Conservation (phyloP, 2,797 vertebrate genomes). For the Epinephelus coioides region DNA sequence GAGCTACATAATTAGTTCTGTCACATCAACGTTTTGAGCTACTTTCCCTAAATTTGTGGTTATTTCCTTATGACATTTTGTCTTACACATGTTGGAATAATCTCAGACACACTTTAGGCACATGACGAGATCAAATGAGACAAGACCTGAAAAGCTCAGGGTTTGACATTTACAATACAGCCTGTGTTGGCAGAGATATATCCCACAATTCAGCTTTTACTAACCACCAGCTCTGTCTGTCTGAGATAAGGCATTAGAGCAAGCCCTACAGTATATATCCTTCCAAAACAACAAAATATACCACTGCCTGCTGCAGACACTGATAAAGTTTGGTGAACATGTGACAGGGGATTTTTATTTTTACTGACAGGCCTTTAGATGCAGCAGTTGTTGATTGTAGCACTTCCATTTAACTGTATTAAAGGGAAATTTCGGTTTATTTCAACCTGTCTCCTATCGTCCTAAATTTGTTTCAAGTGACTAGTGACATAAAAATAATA, state of each 20-base stretch:
- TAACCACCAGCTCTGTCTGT: slow-evolving; percentile 39
- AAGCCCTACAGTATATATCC: slow-evolving; percentile 1
- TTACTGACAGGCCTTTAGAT: background rate
- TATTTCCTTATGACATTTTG: background rate
- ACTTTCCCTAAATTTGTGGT: background rate
- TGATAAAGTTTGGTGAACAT: slow-evolving; percentile 22
- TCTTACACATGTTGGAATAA: background rate
- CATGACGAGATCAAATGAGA: slow-evolving; percentile 39
- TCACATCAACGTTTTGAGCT: background rate
- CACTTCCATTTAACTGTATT: background rate
- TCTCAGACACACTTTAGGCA: slow-evolving; percentile 22
- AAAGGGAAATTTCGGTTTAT: no score
- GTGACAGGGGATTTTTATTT: background rate
- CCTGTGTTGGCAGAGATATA: slow-evolving; percentile 30
- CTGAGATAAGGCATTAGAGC: slow-evolving; percentile 52
- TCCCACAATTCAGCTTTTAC: slow-evolving; percentile 24
- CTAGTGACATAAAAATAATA: no score
- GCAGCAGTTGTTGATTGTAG: background rate
- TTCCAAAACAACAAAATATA: slow-evolving; percentile 25
- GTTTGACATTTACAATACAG: slow-evolving; percentile 48
- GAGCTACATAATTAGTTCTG: slow-evolving; percentile 15
- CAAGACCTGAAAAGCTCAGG: slow-evolving; percentile 33
- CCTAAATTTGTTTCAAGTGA: no score
- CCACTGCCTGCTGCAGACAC: slow-evolving; percentile 17
- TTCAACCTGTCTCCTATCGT: no score